Conservation (phyloP, 2,797 vertebrate species). For the Caiman crocodilus region DNA sequence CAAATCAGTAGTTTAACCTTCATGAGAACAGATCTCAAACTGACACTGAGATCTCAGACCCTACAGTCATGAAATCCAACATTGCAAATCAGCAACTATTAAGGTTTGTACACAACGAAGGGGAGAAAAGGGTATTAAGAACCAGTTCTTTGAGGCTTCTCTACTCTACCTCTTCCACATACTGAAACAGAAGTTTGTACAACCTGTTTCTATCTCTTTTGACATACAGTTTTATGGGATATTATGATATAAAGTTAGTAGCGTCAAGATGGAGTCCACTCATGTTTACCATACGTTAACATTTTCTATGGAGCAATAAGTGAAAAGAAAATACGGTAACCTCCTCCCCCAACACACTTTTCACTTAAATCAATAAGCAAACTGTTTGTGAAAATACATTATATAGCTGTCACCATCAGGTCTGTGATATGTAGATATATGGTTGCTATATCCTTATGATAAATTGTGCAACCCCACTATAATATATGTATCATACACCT, state of each 20-base stretch:
- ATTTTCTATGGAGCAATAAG: not conserved
- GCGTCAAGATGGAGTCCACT: not conserved
- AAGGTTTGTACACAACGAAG: conserved; percentile 7
- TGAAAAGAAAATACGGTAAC: not conserved
- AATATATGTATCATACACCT: not conserved
- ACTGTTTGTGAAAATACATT: not conserved
- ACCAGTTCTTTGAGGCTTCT: not conserved
- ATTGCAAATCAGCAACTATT: not conserved
- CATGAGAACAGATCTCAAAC: not conserved
- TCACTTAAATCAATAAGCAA: not conserved
- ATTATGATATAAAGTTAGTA: not conserved
- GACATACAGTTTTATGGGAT: conserved; percentile 33
- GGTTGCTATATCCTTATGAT: not conserved
- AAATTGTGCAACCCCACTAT: not conserved
- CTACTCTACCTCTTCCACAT: conserved; percentile 32
- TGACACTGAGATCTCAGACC: not conserved
- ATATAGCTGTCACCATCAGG: not conserved
- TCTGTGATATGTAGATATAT: not conserved
- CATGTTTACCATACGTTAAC: rapidly evolving
- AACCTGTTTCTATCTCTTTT: conserved; percentile 11
- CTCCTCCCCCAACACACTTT: rapidly evolving
- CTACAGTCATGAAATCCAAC: not conserved
- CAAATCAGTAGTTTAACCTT: conserved; percentile 9
- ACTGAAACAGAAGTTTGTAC: conserved; percentile 8
- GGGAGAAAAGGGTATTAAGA: not conserved